A percentile compares a stretch with the other conserved stretches of the same genome.
Evolutionary conservation across 2,113 vertebrate species (phyloP).

Genomic region (Perognathus longimembris): DNA sequence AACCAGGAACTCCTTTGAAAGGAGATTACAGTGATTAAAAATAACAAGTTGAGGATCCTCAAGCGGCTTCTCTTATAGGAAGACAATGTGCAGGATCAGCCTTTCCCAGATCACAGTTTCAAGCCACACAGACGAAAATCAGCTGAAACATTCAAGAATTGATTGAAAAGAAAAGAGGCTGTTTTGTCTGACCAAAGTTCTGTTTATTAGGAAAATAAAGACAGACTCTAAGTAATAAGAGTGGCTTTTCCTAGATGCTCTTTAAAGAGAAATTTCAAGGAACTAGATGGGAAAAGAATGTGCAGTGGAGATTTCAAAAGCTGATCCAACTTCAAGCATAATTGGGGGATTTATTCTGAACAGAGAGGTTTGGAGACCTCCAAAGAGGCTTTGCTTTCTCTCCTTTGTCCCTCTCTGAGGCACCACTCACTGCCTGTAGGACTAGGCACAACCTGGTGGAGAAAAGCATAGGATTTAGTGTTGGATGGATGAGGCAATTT

Average conservation of each 20-base stretch:
- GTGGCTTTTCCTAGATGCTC: conserved; percentile 74
- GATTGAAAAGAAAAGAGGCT: conserved; percentile 73
- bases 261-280: conserved; percentile 77
- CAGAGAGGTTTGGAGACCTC: conserved; percentile 57
- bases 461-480: neutral
- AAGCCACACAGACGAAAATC: conserved; percentile 75
- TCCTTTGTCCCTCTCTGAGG: conserved; percentile 53
- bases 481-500: neutral
- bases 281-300: conserved; percentile 73
- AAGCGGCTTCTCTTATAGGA: conserved; percentile 71
- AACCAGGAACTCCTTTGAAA: conserved; percentile 75
- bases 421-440: neutral
- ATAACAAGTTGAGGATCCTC: conserved; percentile 82
- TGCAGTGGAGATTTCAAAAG: conserved; percentile 71
- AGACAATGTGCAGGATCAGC: conserved; percentile 75
- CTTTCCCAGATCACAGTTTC: conserved; percentile 79
- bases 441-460: neutral
- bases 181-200: conserved; percentile 68
- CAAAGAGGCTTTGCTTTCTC: conserved; percentile 34
- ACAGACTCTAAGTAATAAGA: conserved; percentile 71
- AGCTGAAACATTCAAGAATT: conserved; percentile 66
- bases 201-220: conserved; percentile 82
- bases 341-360: conserved; percentile 65
- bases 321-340: conserved; percentile 60
- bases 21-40: conserved; percentile 84